phyloP scores from a whole-genome alignment of 2,888 invertebrate genomes.

The Torymus texanus region DNA sequence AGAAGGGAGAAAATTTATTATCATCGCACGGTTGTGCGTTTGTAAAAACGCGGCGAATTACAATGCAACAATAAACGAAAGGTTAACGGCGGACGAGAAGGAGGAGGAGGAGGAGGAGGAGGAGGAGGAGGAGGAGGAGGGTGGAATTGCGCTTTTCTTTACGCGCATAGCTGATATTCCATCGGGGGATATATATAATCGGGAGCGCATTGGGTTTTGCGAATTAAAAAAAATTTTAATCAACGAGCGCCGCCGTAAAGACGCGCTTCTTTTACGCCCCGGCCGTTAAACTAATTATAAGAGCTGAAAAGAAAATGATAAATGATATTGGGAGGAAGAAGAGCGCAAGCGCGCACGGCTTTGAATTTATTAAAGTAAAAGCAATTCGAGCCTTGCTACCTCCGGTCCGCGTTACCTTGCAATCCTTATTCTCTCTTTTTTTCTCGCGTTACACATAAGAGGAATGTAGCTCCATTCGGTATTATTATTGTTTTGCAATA shows the following conservation, averaged over 20 bases:
- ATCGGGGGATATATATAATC: slow-evolving; percentile 34
- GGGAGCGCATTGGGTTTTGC: slow-evolving; percentile 42
- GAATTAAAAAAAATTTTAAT: slow-evolving; percentile 53
- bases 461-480: too few relatives aligned
- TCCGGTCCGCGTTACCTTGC: not conserved
- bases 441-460: not conserved
- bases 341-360: not conserved
- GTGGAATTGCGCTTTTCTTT: slow-evolving; percentile 37
- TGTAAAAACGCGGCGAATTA: slow-evolving; percentile 44
- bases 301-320: slow-evolving; percentile 41
- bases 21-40: slow-evolving; percentile 38
- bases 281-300: slow-evolving; percentile 48
- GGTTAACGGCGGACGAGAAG: not conserved
- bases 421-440: not conserved
- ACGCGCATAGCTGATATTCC: slow-evolving; percentile 27
- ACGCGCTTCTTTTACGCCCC: slow-evolving; percentile 30
- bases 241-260: slow-evolving; percentile 45
- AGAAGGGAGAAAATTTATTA: slow-evolving; percentile 41
- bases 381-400: slow-evolving; percentile 18
- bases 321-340: slow-evolving; percentile 35
- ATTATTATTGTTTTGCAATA: slow-evolving; percentile 29
- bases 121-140: slow-evolving; percentile 1
- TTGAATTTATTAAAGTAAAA: slow-evolving; percentile 40
- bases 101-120: not conserved
- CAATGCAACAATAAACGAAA: slow-evolving; percentile 49